These are phyloP conservation scores for Mustela lutreola DNA, from an alignment of 2,113 vertebrate species.

Conservation along the genomic window DNA sequence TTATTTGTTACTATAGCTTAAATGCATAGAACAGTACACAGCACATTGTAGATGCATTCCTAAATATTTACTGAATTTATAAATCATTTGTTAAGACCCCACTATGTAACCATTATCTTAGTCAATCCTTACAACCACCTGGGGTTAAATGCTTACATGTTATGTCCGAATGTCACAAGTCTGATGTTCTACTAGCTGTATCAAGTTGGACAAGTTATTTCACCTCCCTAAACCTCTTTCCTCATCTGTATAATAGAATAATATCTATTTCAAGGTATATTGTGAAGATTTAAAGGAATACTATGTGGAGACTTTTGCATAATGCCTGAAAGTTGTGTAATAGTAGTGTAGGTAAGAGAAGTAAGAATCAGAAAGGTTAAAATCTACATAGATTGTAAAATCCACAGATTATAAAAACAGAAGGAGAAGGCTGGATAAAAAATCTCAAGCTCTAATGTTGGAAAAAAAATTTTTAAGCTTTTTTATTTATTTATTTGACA, in stretches of 20 bases:
- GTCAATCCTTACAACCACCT: neutral
- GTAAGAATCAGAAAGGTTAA: neutral
- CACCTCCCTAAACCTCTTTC: neutral
- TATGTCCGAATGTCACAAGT: neutral
- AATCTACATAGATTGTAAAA: neutral
- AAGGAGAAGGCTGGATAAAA: neutral
- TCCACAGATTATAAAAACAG: neutral
- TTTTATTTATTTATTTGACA: too few relatives aligned
- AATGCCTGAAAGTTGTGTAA: neutral
- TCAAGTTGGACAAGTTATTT: constrained; percentile 1
- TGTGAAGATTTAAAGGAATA: constrained; percentile 9
- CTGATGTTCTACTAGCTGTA: neutral
- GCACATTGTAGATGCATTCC: neutral
- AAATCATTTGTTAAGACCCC: neutral
- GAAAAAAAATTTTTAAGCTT: too few relatives aligned
- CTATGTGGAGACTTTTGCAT: neutral
- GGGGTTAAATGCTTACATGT: neutral
- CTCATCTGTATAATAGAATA: neutral
- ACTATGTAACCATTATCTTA: neutral
- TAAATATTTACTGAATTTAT: neutral
- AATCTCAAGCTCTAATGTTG: neutral
- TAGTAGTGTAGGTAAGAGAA: constrained; percentile 27
- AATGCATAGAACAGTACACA: neutral
- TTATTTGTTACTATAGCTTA: neutral
- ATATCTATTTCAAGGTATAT: neutral